Percentiles rank a stretch among this genome's conserved stretches.
These are phyloP conservation scores for Phrynocephalus guinanensis DNA, from an alignment of 2,797 vertebrate species.

Conservation along the genomic window DNA sequence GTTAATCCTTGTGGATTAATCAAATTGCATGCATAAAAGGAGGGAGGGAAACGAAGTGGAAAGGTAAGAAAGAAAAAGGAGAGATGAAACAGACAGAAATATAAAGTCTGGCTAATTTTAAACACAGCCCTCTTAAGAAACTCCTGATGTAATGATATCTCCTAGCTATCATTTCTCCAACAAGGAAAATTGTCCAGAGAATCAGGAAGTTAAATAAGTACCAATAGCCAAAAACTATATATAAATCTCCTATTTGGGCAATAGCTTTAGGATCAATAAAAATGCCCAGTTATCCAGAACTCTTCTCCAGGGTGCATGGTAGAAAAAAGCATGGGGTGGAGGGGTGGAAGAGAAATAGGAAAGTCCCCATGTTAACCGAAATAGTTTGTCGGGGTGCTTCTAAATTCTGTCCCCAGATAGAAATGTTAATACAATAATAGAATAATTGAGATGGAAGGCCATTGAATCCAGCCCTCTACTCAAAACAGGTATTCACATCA, in stretches of 20 bases:
- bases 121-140: not conserved
- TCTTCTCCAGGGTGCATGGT: not conserved
- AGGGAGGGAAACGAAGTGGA: conserved; percentile 21
- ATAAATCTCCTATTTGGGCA: not conserved
- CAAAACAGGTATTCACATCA: too few relatives aligned
- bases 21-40: conserved; percentile 59
- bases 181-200: not conserved
- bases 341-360: too few relatives aligned
- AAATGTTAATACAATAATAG: too few relatives aligned
- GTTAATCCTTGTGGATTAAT: conserved; percentile 80
- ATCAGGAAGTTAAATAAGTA: not conserved
- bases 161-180: too few relatives aligned
- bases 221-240: not conserved
- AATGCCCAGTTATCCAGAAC: not conserved
- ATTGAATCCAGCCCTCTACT: too few relatives aligned
- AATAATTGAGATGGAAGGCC: too few relatives aligned
- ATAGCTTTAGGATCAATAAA: too few relatives aligned
- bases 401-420: too few relatives aligned
- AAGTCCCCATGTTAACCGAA: too few relatives aligned
- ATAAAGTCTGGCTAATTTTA: not conserved
- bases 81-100: too few relatives aligned
- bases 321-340: too few relatives aligned
- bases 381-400: too few relatives aligned
- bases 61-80: not conserved
- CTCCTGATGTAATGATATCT: not conserved